Conservation (phyloP, 2,113 vertebrate species). For the Callionymus lyra region DNA sequence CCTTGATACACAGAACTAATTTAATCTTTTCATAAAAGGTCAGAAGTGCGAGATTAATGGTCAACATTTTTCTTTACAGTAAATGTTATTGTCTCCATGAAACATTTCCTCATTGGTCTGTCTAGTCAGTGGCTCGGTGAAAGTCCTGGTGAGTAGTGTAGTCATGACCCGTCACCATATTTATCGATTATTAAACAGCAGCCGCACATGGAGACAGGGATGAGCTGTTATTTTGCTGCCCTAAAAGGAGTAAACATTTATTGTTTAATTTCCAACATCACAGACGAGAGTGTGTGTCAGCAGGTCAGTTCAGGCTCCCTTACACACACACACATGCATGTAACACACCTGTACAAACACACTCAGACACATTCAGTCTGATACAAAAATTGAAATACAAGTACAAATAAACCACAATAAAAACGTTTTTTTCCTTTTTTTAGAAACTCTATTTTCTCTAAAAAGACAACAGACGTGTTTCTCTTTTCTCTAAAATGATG, state of each 20-base stretch:
- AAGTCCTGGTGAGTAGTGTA: too few species aligned
- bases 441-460: conserved; percentile 60
- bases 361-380: conserved; percentile 38
- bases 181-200: too few species aligned
- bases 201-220: neutral
- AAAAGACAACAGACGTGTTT: conserved; percentile 52
- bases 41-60: too few species aligned
- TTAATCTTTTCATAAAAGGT: too few species aligned
- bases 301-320: conserved; percentile 42
- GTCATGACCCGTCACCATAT: too few species aligned
- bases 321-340: conserved; percentile 50
- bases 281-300: conserved; percentile 47
- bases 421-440: conserved; percentile 53
- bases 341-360: conserved; percentile 29
- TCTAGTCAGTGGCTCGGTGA: too few species aligned
- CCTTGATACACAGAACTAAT: too few species aligned
- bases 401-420: conserved; percentile 62
- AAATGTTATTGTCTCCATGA: too few species aligned
- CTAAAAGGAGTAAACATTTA: conserved; percentile 60
- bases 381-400: conserved; percentile 64
- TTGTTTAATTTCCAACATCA: conserved; percentile 52
- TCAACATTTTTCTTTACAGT: too few species aligned
- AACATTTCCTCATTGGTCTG: too few species aligned
- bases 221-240: conserved; percentile 22
- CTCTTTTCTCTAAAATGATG: conserved; percentile 54